Conservation (phyloP, 2,113 vertebrate genomes). For the Gasterosteus nipponicus region DNA sequence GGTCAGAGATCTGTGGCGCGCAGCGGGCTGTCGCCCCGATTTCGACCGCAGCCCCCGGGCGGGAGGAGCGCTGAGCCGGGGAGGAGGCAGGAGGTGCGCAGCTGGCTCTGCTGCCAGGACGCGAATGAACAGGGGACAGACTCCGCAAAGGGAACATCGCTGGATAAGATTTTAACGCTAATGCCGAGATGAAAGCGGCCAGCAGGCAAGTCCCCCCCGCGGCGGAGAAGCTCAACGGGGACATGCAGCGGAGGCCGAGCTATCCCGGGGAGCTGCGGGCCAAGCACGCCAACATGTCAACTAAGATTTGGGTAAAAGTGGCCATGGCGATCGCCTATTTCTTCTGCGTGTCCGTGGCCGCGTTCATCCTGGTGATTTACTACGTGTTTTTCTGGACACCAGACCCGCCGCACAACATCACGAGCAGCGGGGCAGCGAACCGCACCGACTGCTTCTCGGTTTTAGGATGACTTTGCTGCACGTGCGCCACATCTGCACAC, state of each 20-base stretch:
- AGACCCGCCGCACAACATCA: conserved; percentile 29
- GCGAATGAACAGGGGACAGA: conserved; percentile 48
- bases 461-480: conserved; percentile 31
- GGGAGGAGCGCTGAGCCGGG: background rate
- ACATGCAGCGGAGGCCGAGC: conserved; percentile 80
- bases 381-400: conserved; percentile 88
- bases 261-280: conserved; percentile 83
- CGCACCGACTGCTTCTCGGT: conserved; percentile 49
- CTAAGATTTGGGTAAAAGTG: conserved; percentile 88
- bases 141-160: conserved; percentile 4
- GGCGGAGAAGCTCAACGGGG: conserved; percentile 76
- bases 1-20: conserved; percentile 9
- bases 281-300: conserved; percentile 78
- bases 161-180: background rate
- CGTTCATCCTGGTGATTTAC: conserved; percentile 88
- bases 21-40: background rate
- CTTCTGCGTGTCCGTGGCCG: conserved; percentile 87
- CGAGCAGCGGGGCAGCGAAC: conserved; percentile 50
- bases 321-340: conserved; percentile 87
- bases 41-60: background rate
- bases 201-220: conserved; percentile 42
- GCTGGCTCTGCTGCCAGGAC: conserved; percentile 45
- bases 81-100: background rate
- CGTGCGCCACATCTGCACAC: conserved; percentile 14
- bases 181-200: conserved; percentile 72